Evolutionary conservation across 1,140 invertebrate species (phyloP).

Genomic region (Adelges cooleyi): DNA sequence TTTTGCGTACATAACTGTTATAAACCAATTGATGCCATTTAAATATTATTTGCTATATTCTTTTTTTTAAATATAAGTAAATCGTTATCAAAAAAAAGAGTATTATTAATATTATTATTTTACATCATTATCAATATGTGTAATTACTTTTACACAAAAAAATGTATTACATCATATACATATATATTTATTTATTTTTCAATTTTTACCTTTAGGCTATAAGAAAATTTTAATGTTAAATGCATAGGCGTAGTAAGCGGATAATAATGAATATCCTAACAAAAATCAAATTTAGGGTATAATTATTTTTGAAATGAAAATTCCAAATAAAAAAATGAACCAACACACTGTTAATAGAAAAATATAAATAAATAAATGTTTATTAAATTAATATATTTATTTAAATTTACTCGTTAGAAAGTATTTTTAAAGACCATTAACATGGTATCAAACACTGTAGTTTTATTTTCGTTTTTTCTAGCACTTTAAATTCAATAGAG

Average conservation of each 20-base stretch:
- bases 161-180: neutral
- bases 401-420: constrained; percentile 6
- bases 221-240: constrained; percentile 6
- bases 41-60: constrained; percentile 2
- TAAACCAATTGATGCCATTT: neutral
- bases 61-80: constrained; percentile 7
- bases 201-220: neutral
- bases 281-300: neutral
- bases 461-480: constrained; percentile 6
- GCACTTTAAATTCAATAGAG: constrained; percentile 2
- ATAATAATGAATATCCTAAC: neutral
- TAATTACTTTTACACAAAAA: no score
- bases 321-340: constrained; percentile 10
- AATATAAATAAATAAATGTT: constrained; percentile 6
- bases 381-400: neutral
- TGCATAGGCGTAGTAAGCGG: neutral
- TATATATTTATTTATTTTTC: neutral
- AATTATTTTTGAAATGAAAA: constrained; percentile 1
- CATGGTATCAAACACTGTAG: neutral
- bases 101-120: no score
- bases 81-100: no score
- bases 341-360: constrained; percentile 23
- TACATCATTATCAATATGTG: no score
- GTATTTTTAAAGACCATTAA: neutral
- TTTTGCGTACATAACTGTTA: constrained; percentile 2